A percentile compares a stretch with the other conserved stretches of the same genome.
These are phyloP conservation scores for Brevimyrus niger DNA, from an alignment of 2,113 vertebrate species.

Conservation along the genomic window DNA sequence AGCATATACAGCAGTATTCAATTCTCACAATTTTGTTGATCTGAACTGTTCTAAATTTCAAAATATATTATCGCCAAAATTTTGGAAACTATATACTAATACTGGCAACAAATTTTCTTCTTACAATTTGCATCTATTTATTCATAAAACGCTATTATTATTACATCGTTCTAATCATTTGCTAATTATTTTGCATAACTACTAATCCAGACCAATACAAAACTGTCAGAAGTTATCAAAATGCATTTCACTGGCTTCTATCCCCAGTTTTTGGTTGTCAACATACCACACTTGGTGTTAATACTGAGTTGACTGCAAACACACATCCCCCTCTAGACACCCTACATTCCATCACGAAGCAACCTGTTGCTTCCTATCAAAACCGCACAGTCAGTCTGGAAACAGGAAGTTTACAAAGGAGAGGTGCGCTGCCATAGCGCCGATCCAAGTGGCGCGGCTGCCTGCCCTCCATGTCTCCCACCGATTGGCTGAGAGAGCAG, in stretches of 20 bases:
- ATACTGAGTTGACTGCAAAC: background rate
- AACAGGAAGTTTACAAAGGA: background rate
- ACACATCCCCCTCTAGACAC: too few relatives aligned
- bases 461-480: background rate
- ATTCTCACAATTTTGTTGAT: background rate
- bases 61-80: conserved; percentile 15
- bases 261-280: conserved; percentile 13
- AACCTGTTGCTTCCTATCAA: background rate
- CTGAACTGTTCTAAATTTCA: background rate
- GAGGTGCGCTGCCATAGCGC: background rate
- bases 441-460: background rate
- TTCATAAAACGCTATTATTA: conserved; percentile 14
- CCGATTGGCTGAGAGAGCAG: background rate
- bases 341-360: background rate
- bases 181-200: conserved; percentile 14
- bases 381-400: background rate
- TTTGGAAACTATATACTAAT: background rate
- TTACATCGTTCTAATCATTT: background rate
- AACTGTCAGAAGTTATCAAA: conserved; percentile 20
- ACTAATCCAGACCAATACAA: conserved; percentile 5
- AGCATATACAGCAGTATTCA: background rate
- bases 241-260: background rate
- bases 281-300: background rate
- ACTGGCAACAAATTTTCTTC: conserved; percentile 4
- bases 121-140: conserved; percentile 11